Evolutionary conservation across 2,888 invertebrate genomes (phyloP).

Genomic region (Hypercompe scribonia): DNA sequence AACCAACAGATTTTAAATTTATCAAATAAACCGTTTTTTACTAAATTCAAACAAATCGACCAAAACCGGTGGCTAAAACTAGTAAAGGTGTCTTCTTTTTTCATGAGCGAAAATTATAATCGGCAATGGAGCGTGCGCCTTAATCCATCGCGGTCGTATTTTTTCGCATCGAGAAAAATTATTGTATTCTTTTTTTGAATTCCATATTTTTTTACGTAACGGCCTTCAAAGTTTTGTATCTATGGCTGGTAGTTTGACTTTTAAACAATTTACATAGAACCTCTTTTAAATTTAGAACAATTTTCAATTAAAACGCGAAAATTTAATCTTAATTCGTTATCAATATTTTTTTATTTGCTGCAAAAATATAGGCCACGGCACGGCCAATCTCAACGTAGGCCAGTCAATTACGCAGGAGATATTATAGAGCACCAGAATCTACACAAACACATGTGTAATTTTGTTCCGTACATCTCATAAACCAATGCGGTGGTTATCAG

Average conservation of each 20-base stretch:
- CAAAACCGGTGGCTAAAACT: conserved; percentile 12
- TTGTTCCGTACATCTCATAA: too few species aligned
- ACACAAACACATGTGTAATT: too few species aligned
- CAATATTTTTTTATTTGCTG: neutral
- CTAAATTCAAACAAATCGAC: conserved; percentile 12
- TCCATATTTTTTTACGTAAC: conserved; percentile 36
- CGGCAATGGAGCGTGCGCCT: conserved; percentile 79
- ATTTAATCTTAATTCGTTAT: neutral
- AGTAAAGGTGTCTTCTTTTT: conserved; percentile 51
- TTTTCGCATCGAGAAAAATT: conserved; percentile 53
- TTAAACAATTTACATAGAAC: neutral
- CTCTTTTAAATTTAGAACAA: neutral
- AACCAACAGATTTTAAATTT: neutral
- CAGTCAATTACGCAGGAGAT: too few species aligned
- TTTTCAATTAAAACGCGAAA: neutral
- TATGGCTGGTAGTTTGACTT: neutral
- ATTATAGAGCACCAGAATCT: too few species aligned
- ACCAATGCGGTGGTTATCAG: too few species aligned
- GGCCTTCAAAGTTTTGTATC: conserved; percentile 15
- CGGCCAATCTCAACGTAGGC: too few species aligned
- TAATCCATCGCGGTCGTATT: conserved; percentile 71
- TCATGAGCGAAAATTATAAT: conserved; percentile 73
- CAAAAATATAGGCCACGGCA: too few species aligned
- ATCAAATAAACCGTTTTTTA: neutral
- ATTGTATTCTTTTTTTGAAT: conserved; percentile 54